Evolutionary conservation across 1,140 invertebrate genomes (phyloP), one percentile per base, ranked within the genome.

Genomic region (Steinernema feltiae): DNA sequence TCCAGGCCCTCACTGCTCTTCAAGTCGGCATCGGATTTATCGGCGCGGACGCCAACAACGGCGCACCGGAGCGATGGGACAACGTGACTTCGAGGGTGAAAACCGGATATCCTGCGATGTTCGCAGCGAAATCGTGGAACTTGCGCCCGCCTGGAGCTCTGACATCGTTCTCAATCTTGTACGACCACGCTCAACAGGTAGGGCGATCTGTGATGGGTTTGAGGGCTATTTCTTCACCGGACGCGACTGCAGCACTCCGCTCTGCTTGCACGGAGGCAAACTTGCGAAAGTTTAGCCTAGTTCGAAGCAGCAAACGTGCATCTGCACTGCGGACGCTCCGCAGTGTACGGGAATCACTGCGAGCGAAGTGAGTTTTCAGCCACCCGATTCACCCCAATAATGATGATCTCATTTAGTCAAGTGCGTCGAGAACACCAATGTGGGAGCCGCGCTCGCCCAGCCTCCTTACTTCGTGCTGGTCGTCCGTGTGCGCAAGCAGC

Each of bases 301-400:
- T n/a, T n/a, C n/a, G n/a, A n/a, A n/a, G n/a, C n/a, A n/a, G n/a
- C n/a, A n/a, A n/a, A n/a, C n/a, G n/a, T n/a, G n/a, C n/a, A n/a
- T n/a, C n/a, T n/a, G n/a, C n/a, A n/a, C n/a, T n/a, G n/a, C n/a
- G 21, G 72, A 70, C 12, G 78, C 63, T 32, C 78, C 74, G 63
- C n/a, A n/a, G n/a, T n/a, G n/a, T 63, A 31, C 27, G 78, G 78
- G 53, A 31, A 71, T 41, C 78, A 79, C 48, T 79, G 78, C 29
- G 53, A 78, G 30, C 63, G 48, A 2, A 70, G 77, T 78, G 32
- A 71, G 72, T 0, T 32, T 30, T n/a, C n/a, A n/a, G n/a, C n/a
- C n/a, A n/a, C n/a, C n/a, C n/a, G n/a, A n/a, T n/a, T n/a, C n/a
- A n/a, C n/a, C n/a, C n/a, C n/a, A n/a, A n/a, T n/a, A n/a, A n/a